A percentile compares a stretch with the other conserved stretches of the same genome.
phyloP scores from a whole-genome alignment of 2,113 vertebrate genomes.

The Ochotona princeps region DNA sequence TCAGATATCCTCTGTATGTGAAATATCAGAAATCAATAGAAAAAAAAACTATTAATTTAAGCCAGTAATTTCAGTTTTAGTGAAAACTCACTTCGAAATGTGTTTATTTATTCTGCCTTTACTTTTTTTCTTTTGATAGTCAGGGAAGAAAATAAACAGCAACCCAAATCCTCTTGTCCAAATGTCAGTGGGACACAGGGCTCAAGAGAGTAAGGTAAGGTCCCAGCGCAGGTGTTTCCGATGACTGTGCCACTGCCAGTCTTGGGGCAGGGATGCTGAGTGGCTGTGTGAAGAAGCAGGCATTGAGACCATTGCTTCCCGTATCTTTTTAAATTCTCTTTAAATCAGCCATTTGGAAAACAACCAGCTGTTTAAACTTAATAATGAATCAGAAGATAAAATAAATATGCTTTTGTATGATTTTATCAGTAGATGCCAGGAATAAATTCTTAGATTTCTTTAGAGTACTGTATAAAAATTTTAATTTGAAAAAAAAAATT shows the following conservation, averaged over 20 bases:
- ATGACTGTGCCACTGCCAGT: neutral
- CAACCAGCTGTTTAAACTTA: slow-evolving; percentile 10
- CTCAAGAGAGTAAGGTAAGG: slow-evolving; percentile 95
- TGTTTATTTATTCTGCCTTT: slow-evolving; percentile 30
- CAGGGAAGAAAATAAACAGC: slow-evolving; percentile 95
- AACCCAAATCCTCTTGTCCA: slow-evolving; percentile 95
- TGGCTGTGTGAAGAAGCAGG: accelerated
- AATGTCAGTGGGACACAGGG: slow-evolving; percentile 93
- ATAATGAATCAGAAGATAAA: neutral
- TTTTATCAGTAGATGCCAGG: neutral
- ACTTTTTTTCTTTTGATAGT: slow-evolving; percentile 85
- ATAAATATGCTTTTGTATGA: neutral
- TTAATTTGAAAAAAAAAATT: neutral
- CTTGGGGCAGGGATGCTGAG: neutral
- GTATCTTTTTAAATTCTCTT: neutral
- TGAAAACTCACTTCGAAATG: neutral
- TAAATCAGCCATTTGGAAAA: neutral
- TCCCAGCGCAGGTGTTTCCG: neutral
- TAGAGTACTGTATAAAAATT: neutral
- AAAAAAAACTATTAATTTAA: neutral
- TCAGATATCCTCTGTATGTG: neutral
- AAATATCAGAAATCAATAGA: slow-evolving; percentile 24
- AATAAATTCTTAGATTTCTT: neutral
- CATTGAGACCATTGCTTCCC: accelerated
- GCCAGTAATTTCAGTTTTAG: neutral